Base-by-base conservation (phyloP, 2,113 vertebrate species). In the Hystrix brachyura region DNA sequence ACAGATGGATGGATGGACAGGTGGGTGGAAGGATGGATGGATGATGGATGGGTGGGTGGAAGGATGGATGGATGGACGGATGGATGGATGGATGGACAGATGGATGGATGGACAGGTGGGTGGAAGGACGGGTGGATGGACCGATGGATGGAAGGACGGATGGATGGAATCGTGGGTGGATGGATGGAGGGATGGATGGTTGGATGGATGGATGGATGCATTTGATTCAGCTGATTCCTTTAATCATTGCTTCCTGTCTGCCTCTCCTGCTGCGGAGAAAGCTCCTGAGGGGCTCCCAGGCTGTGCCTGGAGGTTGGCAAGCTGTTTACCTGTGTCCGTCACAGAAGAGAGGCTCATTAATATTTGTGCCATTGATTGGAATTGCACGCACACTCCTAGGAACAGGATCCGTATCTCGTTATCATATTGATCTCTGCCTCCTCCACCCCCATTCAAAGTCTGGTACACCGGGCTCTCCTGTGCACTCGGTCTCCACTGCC, bases 401-500 rank as follows among this genome's bases (percentile, higher is more conserved):
- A 55, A 57, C 23, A 29, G 32, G 83, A 46, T 11, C 78, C 57
- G 0, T 14, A 55, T 19, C 72, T 32, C 14, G 1, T 64, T 10
- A 12, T 27, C 10, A 3, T 3, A 46, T 7, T 4, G 69, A 67
- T 15, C 18, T 25, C 51, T 27, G 10, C 1, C 3, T 27, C 55
- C 9, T 57, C n/a, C 34, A 12, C 8, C 2, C 14, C 13, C 3
- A 57, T 17, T 62, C 85, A 27, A 17, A 57, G 57, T 25, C 72
- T 14, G 5, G 72, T 11, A 32, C 74, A 12, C 76, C 18, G 29
- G 3, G 48, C 14, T 17, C 71, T 46, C 32, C 43, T 1, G 14
- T 1, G 34, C 7, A 3, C 0, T 1, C 15, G 1, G 57, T n/a
- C n/a, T 8, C 29, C 14, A 19, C 2, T 0, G 23, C 3, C n/a